A percentile compares a stretch with the other conserved stretches of the same genome.
phyloP scores from a whole-genome alignment of 2,113 vertebrate species.

The Pangasianodon gigas region DNA sequence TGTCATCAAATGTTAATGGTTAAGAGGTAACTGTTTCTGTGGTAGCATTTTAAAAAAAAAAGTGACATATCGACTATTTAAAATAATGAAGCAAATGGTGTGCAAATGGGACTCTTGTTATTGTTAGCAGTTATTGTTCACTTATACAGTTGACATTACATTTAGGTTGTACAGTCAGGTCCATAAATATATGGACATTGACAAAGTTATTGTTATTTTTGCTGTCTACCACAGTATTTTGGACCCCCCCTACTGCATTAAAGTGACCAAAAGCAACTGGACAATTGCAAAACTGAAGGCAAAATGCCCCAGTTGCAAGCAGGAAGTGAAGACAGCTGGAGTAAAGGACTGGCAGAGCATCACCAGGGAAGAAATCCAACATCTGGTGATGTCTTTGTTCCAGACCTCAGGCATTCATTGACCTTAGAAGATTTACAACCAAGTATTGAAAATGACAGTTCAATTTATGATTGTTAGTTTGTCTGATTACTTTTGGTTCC shows the following conservation, averaged over 20 bases:
- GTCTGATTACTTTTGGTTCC: not conserved
- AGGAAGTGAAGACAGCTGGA: not conserved
- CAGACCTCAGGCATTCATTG: not conserved
- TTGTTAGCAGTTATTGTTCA: not conserved
- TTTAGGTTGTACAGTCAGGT: not conserved
- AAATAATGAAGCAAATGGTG: not conserved
- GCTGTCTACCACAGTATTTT: not conserved
- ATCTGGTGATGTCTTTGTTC: not conserved
- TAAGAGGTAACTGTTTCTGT: too few species aligned
- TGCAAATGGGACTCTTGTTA: not conserved
- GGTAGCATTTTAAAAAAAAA: not conserved
- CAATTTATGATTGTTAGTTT: not conserved
- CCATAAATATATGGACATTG: not conserved
- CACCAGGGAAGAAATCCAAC: not conserved
- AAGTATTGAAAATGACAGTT: not conserved
- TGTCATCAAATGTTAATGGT: too few species aligned
- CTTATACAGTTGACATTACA: not conserved
- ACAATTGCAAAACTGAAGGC: not conserved
- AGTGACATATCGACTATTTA: not conserved
- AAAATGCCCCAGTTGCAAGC: not conserved
- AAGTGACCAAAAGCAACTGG: not conserved
- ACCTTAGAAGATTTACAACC: not conserved
- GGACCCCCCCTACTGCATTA: not conserved
- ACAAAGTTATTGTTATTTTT: not conserved
- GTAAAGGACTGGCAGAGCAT: not conserved